Conservation (phyloP, 2,113 vertebrate species). For the Toxostoma redivivum region DNA sequence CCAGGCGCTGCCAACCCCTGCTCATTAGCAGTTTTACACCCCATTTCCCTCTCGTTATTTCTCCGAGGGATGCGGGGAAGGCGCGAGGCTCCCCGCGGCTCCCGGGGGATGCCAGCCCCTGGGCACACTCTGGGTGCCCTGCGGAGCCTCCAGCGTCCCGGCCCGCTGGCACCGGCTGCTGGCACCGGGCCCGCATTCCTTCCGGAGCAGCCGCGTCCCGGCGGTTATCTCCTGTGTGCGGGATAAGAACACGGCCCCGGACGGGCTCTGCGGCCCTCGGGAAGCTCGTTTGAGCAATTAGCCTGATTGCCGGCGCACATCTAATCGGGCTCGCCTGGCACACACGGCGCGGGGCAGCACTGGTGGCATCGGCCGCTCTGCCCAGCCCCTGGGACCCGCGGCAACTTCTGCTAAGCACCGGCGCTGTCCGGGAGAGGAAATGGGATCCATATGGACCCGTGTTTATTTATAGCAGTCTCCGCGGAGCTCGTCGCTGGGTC, state of each 20-base stretch:
- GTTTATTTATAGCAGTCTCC: background rate
- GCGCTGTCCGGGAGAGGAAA: background rate
- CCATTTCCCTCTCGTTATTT: background rate
- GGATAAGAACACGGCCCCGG: background rate
- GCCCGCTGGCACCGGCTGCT: fast-evolving
- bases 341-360: fast-evolving
- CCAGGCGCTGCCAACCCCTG: fast-evolving
- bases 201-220: background rate
- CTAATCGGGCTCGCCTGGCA: background rate
- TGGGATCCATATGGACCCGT: background rate
- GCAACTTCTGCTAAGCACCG: background rate
- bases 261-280: background rate
- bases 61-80: background rate
- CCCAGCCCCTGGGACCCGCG: background rate
- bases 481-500: background rate
- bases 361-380: background rate
- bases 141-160: fast-evolving
- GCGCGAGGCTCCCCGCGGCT: background rate
- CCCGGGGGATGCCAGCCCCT: background rate
- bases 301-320: background rate
- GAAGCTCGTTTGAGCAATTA: background rate
- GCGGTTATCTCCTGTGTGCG: fast-evolving
- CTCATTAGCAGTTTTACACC: background rate
- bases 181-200: background rate
- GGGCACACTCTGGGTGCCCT: fast-evolving